Evolutionary conservation across 2,113 vertebrate species (phyloP).

Genomic region (pig (Sus scrofa)): DNA sequence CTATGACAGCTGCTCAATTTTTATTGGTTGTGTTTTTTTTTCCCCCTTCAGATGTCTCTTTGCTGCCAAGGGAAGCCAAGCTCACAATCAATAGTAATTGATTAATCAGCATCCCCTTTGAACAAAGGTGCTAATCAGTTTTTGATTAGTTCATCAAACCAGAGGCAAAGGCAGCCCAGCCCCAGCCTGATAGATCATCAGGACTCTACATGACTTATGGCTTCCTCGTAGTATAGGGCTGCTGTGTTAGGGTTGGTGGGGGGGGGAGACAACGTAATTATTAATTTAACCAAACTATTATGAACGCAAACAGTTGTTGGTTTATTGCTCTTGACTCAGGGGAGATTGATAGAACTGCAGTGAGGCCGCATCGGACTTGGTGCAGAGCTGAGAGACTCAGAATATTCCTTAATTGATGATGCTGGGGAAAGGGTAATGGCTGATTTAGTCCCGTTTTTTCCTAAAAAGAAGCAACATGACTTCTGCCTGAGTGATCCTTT

Average conservation of each 20-base stretch:
- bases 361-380: background rate
- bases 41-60: slow-evolving; percentile 73
- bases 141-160: slow-evolving; percentile 83
- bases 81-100: slow-evolving; percentile 74
- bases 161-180: slow-evolving; percentile 54
- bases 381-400: background rate
- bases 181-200: slow-evolving; percentile 22
- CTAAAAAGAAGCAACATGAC: background rate
- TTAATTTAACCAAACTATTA: slow-evolving; percentile 76
- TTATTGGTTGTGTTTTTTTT: slow-evolving; percentile 77
- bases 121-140: slow-evolving; percentile 81
- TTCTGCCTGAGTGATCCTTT: background rate
- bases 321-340: slow-evolving; percentile 63
- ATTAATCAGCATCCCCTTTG: slow-evolving; percentile 85
- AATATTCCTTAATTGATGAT: slow-evolving; percentile 4
- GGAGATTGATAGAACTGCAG: slow-evolving; percentile 61
- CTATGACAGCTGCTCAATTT: slow-evolving; percentile 85
- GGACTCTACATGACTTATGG: slow-evolving; percentile 48
- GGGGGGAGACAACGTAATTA: slow-evolving; percentile 33
- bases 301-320: slow-evolving; percentile 75
- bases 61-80: slow-evolving; percentile 68
- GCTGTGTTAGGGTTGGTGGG: background rate
- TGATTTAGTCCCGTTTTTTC: background rate
- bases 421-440: background rate
- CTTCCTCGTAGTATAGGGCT: background rate